Percentiles rank a stretch among this genome's conserved stretches.
Evolutionary conservation across 2,797 vertebrate genomes (phyloP).

Genomic region (Eulemur rubriventer): DNA sequence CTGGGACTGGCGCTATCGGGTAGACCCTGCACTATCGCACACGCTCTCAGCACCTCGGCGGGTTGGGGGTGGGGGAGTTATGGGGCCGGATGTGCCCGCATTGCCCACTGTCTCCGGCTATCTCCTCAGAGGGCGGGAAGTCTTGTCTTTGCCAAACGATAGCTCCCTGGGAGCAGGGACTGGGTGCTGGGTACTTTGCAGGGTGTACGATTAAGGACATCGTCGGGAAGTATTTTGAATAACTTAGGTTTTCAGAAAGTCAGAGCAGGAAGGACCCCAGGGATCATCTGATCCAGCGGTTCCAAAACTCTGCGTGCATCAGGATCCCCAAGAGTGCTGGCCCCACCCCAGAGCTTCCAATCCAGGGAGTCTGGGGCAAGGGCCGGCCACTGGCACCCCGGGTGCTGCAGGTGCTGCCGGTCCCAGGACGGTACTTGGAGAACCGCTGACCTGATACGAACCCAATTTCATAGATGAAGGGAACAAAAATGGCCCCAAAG

Average conservation of each 20-base stretch:
- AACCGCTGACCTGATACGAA: not conserved
- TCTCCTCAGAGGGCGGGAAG: not conserved
- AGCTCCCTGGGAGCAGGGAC: not conserved
- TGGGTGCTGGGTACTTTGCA: not conserved
- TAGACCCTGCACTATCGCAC: not conserved
- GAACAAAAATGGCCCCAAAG: not conserved
- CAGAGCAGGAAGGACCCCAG: not conserved
- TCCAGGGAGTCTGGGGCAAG: not conserved
- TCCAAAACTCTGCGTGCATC: not conserved
- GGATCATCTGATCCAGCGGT: not conserved
- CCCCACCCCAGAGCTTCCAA: not conserved
- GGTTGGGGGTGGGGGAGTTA: no score
- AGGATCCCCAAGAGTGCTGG: no score
- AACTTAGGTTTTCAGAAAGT: not conserved
- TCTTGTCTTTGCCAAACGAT: not conserved
- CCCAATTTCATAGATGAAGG: not conserved
- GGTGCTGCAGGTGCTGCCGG: not conserved
- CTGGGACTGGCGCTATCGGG: not conserved
- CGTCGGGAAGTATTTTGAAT: not conserved
- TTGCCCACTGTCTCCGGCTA: not conserved
- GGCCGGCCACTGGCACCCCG: rapidly evolving
- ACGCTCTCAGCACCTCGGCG: rapidly evolving
- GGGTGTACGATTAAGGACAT: not conserved
- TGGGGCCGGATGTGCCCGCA: not conserved
- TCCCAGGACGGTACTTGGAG: not conserved